Conservation (phyloP, 2,888 invertebrate genomes). For the Hybos culiciformis region DNA sequence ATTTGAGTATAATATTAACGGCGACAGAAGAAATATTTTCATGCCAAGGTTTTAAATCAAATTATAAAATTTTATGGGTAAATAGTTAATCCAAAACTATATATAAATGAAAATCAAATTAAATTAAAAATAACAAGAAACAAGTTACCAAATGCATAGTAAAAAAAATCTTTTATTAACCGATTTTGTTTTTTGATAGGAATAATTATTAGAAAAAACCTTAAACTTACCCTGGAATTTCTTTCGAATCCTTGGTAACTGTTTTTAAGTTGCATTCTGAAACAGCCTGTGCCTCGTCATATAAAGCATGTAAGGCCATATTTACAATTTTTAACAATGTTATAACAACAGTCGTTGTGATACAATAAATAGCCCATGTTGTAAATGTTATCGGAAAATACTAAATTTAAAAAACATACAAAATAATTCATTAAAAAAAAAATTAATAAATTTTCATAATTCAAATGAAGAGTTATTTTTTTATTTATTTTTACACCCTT, state of each 20-base stretch:
- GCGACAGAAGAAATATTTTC: no score
- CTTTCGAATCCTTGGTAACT: slow-evolving; percentile 36
- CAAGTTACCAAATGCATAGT: no score
- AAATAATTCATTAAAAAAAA: neutral
- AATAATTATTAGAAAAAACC: neutral
- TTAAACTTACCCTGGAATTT: slow-evolving; percentile 30
- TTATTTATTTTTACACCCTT: no score
- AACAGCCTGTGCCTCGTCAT: slow-evolving; percentile 79
- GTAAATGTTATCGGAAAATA: slow-evolving; percentile 72
- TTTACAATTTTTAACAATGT: slow-evolving; percentile 74
- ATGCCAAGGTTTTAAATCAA: no score
- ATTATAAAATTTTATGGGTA: no score
- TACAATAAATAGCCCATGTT: slow-evolving; percentile 79
- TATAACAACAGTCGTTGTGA: slow-evolving; percentile 66
- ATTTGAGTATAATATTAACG: no score
- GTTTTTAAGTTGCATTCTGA: slow-evolving; percentile 42
- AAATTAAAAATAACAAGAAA: no score
- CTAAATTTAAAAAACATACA: slow-evolving; percentile 38
- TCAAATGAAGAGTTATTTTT: neutral
- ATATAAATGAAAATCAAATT: neutral
- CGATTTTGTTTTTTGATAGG: no score
- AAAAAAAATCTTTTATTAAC: no score
- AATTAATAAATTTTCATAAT: neutral
- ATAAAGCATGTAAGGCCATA: slow-evolving; percentile 80
- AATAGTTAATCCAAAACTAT: no score